phyloP scores from a whole-genome alignment of 92 coral and sea anemone genomes.

The Chrysogorgia sp. region DNA sequence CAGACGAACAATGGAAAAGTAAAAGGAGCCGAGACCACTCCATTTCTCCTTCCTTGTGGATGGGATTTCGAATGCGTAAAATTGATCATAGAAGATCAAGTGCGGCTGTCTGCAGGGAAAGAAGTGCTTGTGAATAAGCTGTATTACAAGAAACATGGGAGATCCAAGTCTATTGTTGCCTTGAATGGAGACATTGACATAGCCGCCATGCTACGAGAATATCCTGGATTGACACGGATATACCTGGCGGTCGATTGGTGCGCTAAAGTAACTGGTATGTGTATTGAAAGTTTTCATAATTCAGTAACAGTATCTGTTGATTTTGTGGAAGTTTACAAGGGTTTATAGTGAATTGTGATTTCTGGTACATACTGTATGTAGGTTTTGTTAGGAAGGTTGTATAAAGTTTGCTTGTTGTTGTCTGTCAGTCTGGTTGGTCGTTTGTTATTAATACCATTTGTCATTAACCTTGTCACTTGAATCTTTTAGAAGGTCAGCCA shows the following conservation, averaged over 20 bases:
- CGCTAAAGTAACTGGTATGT: constrained; percentile 21
- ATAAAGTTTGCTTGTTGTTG: too few species aligned
- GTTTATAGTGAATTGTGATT: not conserved
- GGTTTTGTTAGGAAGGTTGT: too few species aligned
- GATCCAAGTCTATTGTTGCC: constrained; percentile 34
- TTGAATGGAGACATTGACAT: constrained; percentile 35
- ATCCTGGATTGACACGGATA: constrained; percentile 1
- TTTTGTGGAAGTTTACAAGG: not conserved
- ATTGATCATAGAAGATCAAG: constrained; percentile 21
- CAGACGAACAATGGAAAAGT: constrained; percentile 51
- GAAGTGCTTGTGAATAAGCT: constrained; percentile 29
- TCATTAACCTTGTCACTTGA: not conserved
- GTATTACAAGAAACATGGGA: constrained; percentile 39
- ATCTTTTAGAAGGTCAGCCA: constrained; percentile 8
- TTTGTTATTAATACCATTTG: not conserved
- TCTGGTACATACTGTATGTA: too few species aligned
- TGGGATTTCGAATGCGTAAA: constrained; percentile 33
- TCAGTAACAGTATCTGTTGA: too few species aligned
- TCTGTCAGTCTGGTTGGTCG: not conserved
- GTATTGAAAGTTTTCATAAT: too few species aligned
- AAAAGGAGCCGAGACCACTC: constrained; percentile 38
- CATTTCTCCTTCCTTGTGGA: constrained; percentile 51
- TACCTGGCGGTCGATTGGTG: constrained; percentile 39
- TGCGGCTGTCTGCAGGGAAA: constrained; percentile 20
- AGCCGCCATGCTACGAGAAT: constrained; percentile 44